Evolutionary conservation across 2,113 vertebrate genomes (phyloP).

Genomic region (Cnemophilus loriae): DNA sequence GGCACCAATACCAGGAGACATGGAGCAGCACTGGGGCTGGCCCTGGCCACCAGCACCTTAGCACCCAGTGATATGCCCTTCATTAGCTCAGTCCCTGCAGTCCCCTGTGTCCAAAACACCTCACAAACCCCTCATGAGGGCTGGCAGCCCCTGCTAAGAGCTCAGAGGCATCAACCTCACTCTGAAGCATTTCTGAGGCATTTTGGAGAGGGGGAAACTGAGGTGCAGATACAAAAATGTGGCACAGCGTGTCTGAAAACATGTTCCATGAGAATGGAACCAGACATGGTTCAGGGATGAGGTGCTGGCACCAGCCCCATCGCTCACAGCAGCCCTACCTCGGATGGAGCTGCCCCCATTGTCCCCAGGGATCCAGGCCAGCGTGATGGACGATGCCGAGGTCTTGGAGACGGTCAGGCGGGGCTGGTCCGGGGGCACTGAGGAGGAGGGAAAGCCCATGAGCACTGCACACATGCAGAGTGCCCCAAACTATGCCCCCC

Average conservation of each 20-base stretch:
- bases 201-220: not conserved
- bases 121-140: rapidly evolving
- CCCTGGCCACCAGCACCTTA: not conserved
- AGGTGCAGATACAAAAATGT: rapidly evolving
- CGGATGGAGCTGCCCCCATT: constrained; percentile 90
- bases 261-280: rapidly evolving
- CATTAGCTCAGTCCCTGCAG: rapidly evolving
- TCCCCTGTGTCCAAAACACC: not conserved
- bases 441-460: not conserved
- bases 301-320: not conserved
- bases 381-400: constrained; percentile 89
- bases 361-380: constrained; percentile 98
- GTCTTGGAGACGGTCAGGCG: constrained; percentile 95
- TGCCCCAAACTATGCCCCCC: not conserved
- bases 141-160: not conserved
- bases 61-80: not conserved
- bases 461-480: not conserved
- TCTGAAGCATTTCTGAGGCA: rapidly evolving
- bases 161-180: not conserved
- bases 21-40: rapidly evolving
- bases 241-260: not conserved
- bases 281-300: not conserved
- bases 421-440: constrained; percentile 96
- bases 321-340: constrained; percentile 45
- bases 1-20: not conserved